phyloP scores from a whole-genome alignment of 2,888 invertebrate species.

The Odontothrips loti region DNA sequence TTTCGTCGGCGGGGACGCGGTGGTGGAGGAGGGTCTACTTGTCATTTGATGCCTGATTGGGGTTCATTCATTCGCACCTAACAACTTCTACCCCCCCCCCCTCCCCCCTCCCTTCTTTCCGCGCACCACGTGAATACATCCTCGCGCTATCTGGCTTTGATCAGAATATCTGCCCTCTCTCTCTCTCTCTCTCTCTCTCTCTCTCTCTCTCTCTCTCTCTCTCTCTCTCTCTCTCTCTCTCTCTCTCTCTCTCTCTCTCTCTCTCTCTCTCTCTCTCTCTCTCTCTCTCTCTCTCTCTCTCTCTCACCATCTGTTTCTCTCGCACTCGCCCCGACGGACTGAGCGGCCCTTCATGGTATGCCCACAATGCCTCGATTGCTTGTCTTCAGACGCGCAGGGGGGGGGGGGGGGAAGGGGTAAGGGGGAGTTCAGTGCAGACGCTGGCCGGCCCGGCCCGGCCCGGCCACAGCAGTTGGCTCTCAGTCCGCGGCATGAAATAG shows the following conservation, averaged over 20 bases:
- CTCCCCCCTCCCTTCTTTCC: not conserved
- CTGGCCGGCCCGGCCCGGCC: not conserved
- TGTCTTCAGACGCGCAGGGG: not conserved
- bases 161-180: not conserved
- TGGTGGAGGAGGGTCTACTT: not conserved
- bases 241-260: no score
- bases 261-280: no score
- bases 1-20: no score
- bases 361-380: not conserved
- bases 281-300: no score
- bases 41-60: conserved; percentile 22
- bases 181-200: no score
- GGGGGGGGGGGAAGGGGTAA: not conserved
- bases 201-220: no score
- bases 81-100: not conserved
- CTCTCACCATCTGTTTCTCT: no score
- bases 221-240: no score
- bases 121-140: not conserved
- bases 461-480: no score
- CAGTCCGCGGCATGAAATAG: no score
- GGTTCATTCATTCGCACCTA: conserved; percentile 16
- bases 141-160: not conserved
- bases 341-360: not conserved
- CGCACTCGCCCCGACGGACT: not conserved
- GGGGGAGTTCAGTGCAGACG: not conserved